Base-by-base conservation (phyloP, 2,113 vertebrate species). In the Amphilophus citrinellus region DNA sequence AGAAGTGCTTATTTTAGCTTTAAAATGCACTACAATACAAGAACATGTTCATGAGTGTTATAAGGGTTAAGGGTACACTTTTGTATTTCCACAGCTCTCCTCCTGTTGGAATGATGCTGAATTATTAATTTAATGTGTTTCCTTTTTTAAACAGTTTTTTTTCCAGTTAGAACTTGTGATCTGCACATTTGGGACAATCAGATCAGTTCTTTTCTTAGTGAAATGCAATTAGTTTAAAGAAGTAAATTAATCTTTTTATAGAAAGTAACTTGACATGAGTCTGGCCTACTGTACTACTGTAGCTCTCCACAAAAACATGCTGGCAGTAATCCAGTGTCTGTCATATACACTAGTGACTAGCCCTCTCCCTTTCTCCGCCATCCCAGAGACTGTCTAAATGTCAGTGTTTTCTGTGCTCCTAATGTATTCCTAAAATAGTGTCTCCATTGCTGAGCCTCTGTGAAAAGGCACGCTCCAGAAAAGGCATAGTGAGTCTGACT, bases 361-460 rank as follows among this genome's bases (percentile, higher is more conserved):
- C 59, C 86, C 68, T 66, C 73, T 87, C 61, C 44, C 66, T 84
- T 88, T 86, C 79, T 62, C 80, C 81, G 82, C 88, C 85, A 77
- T 86, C 66, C 62, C 53, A 4, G 85, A 87, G 37, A 88, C 87
- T 83, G 88, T 92, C 89, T 93, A 92, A 93, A 94, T 94, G 91
- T 95, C 91, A 92, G 84, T 93, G 88, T 92, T 93, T 92, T 91
- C 91, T 88, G 77, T 80, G 84, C 88, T 89, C 79, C 88, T 89
- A 92, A 95, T 91, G 90, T 80, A 87, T 85, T 93, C 92, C 87
- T 57, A 92, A 95, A 95, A 95, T 95, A 94, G 91, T 65, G 75
- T 78, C 87, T 82, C 80, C 87, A 86, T 88, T 30, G 87, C 92
- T 89, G 89, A 89, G 90, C 78, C 85, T 87, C 83, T 20, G 35